phyloP scores from a whole-genome alignment of 2,888 invertebrate genomes.

The Apodemia duryi region DNA sequence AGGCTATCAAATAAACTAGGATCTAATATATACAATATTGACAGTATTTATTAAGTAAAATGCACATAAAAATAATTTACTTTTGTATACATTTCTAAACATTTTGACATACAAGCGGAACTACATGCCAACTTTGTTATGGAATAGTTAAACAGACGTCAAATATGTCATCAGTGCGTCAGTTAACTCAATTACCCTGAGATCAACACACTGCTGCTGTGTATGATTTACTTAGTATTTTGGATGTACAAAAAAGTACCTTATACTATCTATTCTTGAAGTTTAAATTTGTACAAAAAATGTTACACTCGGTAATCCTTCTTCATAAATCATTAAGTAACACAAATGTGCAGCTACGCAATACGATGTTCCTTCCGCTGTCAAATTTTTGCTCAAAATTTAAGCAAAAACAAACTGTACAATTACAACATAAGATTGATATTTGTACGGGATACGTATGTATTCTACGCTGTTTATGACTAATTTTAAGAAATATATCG shows the following conservation, averaged over 20 bases:
- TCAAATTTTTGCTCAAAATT: slow-evolving; percentile 24
- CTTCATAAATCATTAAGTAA: slow-evolving; percentile 78
- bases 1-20: not conserved
- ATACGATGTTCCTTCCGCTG: slow-evolving; percentile 73
- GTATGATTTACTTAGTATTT: slow-evolving; percentile 58
- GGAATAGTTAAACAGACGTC: slow-evolving; percentile 61
- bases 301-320: slow-evolving; percentile 58
- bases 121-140: slow-evolving; percentile 37
- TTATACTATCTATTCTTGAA: slow-evolving; percentile 38
- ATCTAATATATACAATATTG: not conserved
- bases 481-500: slow-evolving; percentile 18
- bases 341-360: slow-evolving; percentile 76
- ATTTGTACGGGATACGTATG: slow-evolving; percentile 2
- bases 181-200: slow-evolving; percentile 76
- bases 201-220: slow-evolving; percentile 76
- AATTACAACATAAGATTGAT: slow-evolving; percentile 13
- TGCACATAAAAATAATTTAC: not conserved
- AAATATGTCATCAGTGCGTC: slow-evolving; percentile 77
- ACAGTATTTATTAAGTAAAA: not conserved
- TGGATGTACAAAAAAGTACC: slow-evolving; percentile 44
- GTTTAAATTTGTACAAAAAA: slow-evolving; percentile 48
- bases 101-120: slow-evolving; percentile 37
- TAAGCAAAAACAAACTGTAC: slow-evolving; percentile 22
- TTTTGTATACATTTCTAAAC: slow-evolving; percentile 28
- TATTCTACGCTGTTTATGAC: slow-evolving; percentile 1